A percentile compares a stretch with the other conserved stretches of the same genome.
Conservation (phyloP, 53 echinoderm and acorn worm genomes). For the Antedon mediterranea region DNA sequence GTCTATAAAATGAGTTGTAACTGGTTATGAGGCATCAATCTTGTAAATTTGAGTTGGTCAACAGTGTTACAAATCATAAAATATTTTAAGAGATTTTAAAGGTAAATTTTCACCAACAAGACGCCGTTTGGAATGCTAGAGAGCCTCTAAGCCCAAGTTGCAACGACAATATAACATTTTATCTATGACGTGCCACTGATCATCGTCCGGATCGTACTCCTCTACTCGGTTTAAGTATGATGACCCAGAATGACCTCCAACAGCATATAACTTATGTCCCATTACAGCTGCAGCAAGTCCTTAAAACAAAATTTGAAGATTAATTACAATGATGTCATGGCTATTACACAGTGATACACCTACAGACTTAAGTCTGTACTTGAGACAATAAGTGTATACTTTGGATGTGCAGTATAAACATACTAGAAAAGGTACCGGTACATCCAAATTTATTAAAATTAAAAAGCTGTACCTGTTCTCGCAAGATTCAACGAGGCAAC, state of each 20-base stretch:
- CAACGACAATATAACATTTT: constrained; percentile 74
- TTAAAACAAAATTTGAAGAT: neutral
- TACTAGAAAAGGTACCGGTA: neutral
- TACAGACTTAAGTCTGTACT: too few species aligned
- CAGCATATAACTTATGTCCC: constrained; percentile 73
- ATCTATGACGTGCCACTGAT: constrained; percentile 52
- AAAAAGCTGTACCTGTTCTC: constrained; percentile 56
- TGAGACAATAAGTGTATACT: too few species aligned
- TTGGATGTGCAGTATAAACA: too few species aligned
- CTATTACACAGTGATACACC: too few species aligned
- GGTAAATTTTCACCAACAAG: too few species aligned
- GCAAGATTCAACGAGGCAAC: constrained; percentile 62
- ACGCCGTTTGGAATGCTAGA: constrained; percentile 21
- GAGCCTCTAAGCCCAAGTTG: constrained; percentile 77
- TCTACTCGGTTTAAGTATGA: constrained; percentile 66
- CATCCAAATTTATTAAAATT: neutral
- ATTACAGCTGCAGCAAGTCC: constrained; percentile 81
- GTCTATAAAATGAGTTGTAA: too few species aligned
- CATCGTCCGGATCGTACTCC: constrained; percentile 51
- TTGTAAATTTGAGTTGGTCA: too few species aligned
- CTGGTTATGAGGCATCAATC: too few species aligned
- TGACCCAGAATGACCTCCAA: constrained; percentile 87
- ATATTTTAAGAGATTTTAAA: too few species aligned
- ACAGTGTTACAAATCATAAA: too few species aligned
- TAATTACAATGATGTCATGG: too few species aligned